Evolutionary conservation across 2,113 vertebrate species (phyloP), one percentile per base, ranked within the genome.

Genomic region (Ophthalmolycus amberensis): DNA sequence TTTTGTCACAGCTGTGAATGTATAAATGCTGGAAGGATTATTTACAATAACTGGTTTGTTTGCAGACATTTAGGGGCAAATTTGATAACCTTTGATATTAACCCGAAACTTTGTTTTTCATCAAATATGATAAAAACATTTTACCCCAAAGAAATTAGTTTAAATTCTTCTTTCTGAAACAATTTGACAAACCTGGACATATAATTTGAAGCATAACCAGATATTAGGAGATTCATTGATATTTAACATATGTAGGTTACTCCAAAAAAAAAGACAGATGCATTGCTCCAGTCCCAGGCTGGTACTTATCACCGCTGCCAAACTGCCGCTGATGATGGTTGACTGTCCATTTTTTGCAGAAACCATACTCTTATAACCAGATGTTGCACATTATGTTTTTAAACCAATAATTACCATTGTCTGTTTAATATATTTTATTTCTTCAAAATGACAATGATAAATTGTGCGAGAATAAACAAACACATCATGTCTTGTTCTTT

Each of bases 1-100:
- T 71, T 68, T 77, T 74, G 69, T 87, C 87, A 85, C 89, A 90
- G 82, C 75, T 85, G 82, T 83, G 91, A 90, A 88, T 91, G 86
- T 85, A 79, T 72, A 73, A 87, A 71, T 38, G 75, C 74, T 76
- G 79, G 46, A 59, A 22, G 38, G 25, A 75, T 75, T 79, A 54
- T 75, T 79, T 67, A 79, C 0, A 80, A 38, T 54, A 81, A 79
- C 29, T 80, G 38, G 70, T 60, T 77, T 82, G 56, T 81, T 86
- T 88, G 58, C 63, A 77, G 72, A 68, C 40, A 4, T 62, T 71
- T 74, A 79, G 70, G 69, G 78, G 48, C 25, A 78, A 78, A 87
- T 70, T 74, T 2, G 0, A 42, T 58, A 27, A 82, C 12, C 9
- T 54, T 75, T 15, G 16, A 2, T 73, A 34, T 37, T 22, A 64